Evolutionary conservation across 2,113 vertebrate genomes (phyloP), one percentile per base, ranked within the genome.

Genomic region (Scalopus aquaticus): DNA sequence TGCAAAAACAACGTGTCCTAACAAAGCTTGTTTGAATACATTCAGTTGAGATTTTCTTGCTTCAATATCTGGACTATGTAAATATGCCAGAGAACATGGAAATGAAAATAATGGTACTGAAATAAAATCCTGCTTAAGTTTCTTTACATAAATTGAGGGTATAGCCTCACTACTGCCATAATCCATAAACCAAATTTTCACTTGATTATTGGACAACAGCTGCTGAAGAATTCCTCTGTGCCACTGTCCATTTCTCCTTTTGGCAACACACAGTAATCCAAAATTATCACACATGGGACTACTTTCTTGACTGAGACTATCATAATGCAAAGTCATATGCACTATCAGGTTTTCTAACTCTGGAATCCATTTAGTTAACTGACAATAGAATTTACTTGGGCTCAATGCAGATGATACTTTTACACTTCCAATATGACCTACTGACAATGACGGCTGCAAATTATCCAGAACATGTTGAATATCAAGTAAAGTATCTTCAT

Each of bases 101-200:
- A 99, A 99, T 0, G 99, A 98, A 98, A 98, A 98, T 93, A 99
- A 97, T 0, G 99, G 99, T 30, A 97, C 78, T 15, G 88, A 98
- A 96, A 98, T 97, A 90, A 99, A 99, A 93, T 99, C 97, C 44
- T 92, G 95, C 19, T 98, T 98, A 80, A 99, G 98, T 91, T 98
- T 99, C 92, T 97, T 97, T 96, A 99, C 46, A 0, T 98, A 97
- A 69, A 97, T 95, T 32, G 98, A 98, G 87, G 98, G 97, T 62
- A 99, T 98, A 73, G 97, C 96, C 97, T 99, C 99, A 88, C 46
- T 98, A 97, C 95, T 98, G 56, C 99, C 99, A 46, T 99, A 99
- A 98, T 99, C 99, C 97, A 99, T 98, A 96, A 99, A 99, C 97
- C 99, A 98, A 88, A 99, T 98, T 97, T 98, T 98, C 26, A 99